phyloP scores from a whole-genome alignment of 2,113 vertebrate species.

The Hyla sarda region DNA sequence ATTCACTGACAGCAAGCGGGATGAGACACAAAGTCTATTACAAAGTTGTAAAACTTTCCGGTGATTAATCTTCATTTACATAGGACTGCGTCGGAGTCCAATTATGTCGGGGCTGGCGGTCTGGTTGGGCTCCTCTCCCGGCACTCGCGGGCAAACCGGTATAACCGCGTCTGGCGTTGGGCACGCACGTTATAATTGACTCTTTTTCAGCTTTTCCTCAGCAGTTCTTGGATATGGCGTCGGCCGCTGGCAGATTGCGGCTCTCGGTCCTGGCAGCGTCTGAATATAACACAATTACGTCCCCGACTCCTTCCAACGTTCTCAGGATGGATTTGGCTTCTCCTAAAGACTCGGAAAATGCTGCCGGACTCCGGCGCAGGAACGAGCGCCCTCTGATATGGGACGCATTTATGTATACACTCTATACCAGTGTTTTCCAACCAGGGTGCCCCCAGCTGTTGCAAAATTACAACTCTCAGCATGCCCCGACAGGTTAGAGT shows the following conservation, averaged over 20 bases:
- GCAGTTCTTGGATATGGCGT: not conserved
- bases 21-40: not conserved
- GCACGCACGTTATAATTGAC: not conserved
- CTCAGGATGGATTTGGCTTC: conserved; percentile 35
- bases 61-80: not conserved
- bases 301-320: conserved; percentile 54
- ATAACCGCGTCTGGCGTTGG: not conserved
- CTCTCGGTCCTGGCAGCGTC: conserved; percentile 57
- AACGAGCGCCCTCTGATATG: conserved; percentile 67
- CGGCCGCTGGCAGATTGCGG: conserved; percentile 37
- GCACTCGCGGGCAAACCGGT: not conserved
- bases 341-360: conserved; percentile 58
- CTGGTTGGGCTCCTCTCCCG: too few species aligned
- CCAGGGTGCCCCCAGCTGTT: too few species aligned
- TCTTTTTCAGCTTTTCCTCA: not conserved
- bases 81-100: not conserved
- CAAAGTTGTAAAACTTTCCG: not conserved
- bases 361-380: conserved; percentile 63
- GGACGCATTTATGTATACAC: too few species aligned
- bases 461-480: too few species aligned
- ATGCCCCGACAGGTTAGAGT: too few species aligned
- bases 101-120: too few species aligned
- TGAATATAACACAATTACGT: conserved; percentile 15
- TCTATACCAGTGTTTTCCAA: too few species aligned
- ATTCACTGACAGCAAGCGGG: not conserved